Conservation (phyloP, 2,888 invertebrate species). For the Malthinus flaveolus region DNA sequence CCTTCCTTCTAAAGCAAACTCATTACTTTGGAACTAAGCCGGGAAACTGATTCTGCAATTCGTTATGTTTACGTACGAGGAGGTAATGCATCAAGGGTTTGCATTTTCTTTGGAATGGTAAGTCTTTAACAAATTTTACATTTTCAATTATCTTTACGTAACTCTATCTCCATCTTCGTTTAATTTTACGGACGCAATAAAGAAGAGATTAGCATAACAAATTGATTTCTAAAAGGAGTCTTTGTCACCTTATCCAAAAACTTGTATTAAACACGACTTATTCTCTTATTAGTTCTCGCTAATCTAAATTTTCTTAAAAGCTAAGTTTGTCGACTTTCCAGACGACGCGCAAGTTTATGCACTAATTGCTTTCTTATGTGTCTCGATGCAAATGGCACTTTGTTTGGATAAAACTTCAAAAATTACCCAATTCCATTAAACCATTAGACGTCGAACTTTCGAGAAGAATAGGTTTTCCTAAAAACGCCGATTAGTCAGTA, state of each 20-base stretch:
- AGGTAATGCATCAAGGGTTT: slow-evolving; percentile 46
- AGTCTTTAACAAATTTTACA: slow-evolving; percentile 36
- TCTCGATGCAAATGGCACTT: too few species aligned
- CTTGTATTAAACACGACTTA: slow-evolving; percentile 26
- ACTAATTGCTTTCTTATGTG: slow-evolving; percentile 22
- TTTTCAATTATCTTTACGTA: slow-evolving; percentile 34
- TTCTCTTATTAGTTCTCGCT: slow-evolving; percentile 26
- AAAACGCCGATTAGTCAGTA: too few species aligned
- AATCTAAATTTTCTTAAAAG: slow-evolving; percentile 25
- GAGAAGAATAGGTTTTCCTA: too few species aligned
- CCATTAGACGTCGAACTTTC: too few species aligned
- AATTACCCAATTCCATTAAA: too few species aligned
- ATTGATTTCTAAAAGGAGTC: slow-evolving; percentile 18
- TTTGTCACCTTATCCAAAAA: slow-evolving; percentile 26
- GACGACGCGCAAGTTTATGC: slow-evolving; percentile 12
- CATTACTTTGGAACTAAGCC: slow-evolving; percentile 47
- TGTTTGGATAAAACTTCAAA: too few species aligned
- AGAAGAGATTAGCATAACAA: slow-evolving; percentile 31
- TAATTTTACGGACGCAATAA: slow-evolving; percentile 26
- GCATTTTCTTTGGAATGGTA: slow-evolving; percentile 42
- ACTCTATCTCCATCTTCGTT: slow-evolving; percentile 23
- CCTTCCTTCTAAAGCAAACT: slow-evolving; percentile 46
- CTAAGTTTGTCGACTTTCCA: slow-evolving; percentile 20
- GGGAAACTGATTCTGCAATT: slow-evolving; percentile 46
- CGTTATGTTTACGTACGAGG: slow-evolving; percentile 46